phyloP scores from a whole-genome alignment of 2,797 vertebrate species.

The Anniella stebbinsi region DNA sequence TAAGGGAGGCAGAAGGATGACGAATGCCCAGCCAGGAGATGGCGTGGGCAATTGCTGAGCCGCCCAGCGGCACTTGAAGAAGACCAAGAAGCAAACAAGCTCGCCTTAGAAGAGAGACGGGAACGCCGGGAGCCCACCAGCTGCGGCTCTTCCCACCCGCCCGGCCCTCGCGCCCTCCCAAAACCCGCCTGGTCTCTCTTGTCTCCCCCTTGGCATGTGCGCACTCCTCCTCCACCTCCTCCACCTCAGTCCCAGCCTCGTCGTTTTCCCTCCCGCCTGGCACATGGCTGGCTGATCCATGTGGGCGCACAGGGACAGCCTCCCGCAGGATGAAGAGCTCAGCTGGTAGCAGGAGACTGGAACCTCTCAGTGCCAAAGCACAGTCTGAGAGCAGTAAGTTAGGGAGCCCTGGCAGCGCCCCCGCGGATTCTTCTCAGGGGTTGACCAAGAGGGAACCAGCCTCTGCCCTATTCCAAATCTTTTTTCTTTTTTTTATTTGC shows the following conservation, averaged over 20 bases:
- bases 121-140: neutral
- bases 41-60: neutral
- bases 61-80: neutral
- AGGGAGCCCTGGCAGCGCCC: neutral
- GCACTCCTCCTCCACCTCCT: neutral
- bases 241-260: neutral
- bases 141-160: neutral
- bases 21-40: neutral
- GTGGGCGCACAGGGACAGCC: conserved; percentile 58
- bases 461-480: neutral
- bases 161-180: neutral
- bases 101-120: neutral
- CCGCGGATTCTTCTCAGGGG: neutral
- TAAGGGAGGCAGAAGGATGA: neutral
- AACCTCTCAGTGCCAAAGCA: conserved; percentile 47
- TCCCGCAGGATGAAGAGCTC: conserved; percentile 75
- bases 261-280: conserved; percentile 5
- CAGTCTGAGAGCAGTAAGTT: conserved; percentile 71
- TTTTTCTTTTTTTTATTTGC: neutral
- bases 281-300: conserved; percentile 62
- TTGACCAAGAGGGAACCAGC: neutral
- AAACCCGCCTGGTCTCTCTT: neutral
- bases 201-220: too few relatives aligned
- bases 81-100: neutral
- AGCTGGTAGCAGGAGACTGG: conserved; percentile 55